Conservation (phyloP, 1,140 invertebrate genomes). For the Bathynomus jamesi region DNA sequence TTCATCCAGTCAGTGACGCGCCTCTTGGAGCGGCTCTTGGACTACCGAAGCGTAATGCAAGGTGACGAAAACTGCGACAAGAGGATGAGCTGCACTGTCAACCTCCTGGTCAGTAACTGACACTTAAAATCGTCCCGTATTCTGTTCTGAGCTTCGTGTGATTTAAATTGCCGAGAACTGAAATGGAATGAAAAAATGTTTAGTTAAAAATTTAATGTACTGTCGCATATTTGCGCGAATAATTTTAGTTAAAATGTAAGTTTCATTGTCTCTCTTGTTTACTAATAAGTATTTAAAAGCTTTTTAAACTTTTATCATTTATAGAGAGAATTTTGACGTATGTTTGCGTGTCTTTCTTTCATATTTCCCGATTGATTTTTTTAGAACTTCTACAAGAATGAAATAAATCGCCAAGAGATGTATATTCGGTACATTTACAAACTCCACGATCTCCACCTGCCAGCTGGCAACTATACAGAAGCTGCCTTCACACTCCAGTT, state of each 20-base stretch:
- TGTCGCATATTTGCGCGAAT: too few species aligned
- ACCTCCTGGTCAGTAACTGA: conserved; percentile 62
- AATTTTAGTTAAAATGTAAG: too few species aligned
- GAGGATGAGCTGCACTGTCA: conserved; percentile 94
- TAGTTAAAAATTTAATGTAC: too few species aligned
- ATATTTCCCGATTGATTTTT: conserved; percentile 42
- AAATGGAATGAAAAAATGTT: too few species aligned
- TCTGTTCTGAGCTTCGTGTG: too few species aligned
- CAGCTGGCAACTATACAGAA: conserved; percentile 90
- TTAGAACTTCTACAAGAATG: conserved; percentile 95
- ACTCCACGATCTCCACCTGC: conserved; percentile 84
- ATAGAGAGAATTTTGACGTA: conserved; percentile 36
- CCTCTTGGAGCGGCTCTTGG: conserved; percentile 75
- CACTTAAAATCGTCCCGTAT: too few species aligned
- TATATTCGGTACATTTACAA: conserved; percentile 96
- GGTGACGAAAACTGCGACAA: conserved; percentile 87
- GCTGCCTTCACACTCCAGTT: conserved; percentile 90
- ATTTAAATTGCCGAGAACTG: too few species aligned
- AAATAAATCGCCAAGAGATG: conserved; percentile 89
- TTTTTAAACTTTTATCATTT: too few species aligned
- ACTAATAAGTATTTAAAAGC: too few species aligned
- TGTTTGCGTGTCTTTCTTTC: conserved; percentile 16
- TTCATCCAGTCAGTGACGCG: conserved; percentile 86
- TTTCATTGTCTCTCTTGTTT: too few species aligned
- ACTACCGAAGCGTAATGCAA: conserved; percentile 86